Percentiles rank a stretch among this genome's conserved stretches.
These are phyloP conservation scores for Teleopsis dalmanni DNA, from an alignment of 1,140 invertebrate genomes.

Conservation along the genomic window DNA sequence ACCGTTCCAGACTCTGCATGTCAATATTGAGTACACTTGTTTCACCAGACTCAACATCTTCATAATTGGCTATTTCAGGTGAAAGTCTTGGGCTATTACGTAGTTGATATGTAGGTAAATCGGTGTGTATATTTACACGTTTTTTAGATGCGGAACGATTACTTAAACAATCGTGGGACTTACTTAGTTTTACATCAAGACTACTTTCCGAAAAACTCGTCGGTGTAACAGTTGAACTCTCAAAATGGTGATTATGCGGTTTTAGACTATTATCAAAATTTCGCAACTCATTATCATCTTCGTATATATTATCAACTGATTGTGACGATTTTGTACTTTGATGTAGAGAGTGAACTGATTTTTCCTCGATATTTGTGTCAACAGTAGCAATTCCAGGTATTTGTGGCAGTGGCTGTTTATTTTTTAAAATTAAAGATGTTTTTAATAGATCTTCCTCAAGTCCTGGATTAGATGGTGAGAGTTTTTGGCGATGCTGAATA, in stretches of 20 bases:
- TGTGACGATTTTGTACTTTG: conserved; percentile 20
- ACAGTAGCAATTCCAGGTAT: conserved; percentile 21
- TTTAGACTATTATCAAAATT: conserved; percentile 39
- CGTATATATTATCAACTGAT: conserved; percentile 28
- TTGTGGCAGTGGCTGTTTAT: conserved; percentile 40
- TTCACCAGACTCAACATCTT: conserved; percentile 45
- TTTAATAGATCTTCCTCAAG: conserved; percentile 39
- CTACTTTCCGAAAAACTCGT: conserved; percentile 43
- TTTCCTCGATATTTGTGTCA: too few species aligned
- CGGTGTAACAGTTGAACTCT: conserved; percentile 39
- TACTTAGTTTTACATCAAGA: conserved; percentile 36
- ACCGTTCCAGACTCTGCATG: conserved; percentile 46
- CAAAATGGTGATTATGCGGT: conserved; percentile 32
- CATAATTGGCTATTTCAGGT: conserved; percentile 35
- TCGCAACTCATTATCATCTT: conserved; percentile 33
- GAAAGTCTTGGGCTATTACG: conserved; percentile 25
- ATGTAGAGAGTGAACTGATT: too few species aligned
- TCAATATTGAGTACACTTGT: conserved; percentile 48
- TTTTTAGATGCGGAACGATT: conserved; percentile 52
- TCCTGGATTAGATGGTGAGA: conserved; percentile 36
- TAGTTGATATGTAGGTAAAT: conserved; percentile 1
- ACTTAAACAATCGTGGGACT: conserved; percentile 43
- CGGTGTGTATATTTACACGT: conserved; percentile 53
- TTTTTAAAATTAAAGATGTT: conserved; percentile 40
- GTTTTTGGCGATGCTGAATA: conserved; percentile 46